A percentile compares a stretch with the other conserved stretches of the same genome.
Evolutionary conservation across 1,140 invertebrate genomes (phyloP).

Genomic region (Drosophila quadrilineata): DNA sequence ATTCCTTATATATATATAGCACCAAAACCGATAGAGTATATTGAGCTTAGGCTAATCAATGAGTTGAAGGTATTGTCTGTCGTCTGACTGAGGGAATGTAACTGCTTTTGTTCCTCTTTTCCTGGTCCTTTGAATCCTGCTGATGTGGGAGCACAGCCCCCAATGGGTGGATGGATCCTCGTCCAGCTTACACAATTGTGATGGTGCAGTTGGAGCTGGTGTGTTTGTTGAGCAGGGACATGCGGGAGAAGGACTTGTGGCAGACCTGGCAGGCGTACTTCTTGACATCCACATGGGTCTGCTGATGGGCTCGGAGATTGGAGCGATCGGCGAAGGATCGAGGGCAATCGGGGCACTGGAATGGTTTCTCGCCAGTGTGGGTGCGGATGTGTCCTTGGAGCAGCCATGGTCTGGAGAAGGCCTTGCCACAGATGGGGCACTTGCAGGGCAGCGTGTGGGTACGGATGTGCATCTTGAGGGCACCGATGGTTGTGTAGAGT

Average conservation of each 20-base stretch:
- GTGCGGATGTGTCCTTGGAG: constrained; percentile 97
- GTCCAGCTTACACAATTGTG: constrained; percentile 65
- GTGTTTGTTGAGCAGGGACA: constrained; percentile 97
- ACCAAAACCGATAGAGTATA: constrained; percentile 71
- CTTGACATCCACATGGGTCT: constrained; percentile 84
- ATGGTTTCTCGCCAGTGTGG: constrained; percentile 95
- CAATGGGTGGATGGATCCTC: neutral
- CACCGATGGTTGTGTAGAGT: constrained; percentile 83
- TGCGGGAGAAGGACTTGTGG: constrained; percentile 87
- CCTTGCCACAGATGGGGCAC: constrained; percentile 97
- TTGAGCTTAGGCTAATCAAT: constrained; percentile 43
- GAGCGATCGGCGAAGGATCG: constrained; percentile 98
- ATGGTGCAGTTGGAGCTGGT: constrained; percentile 80
- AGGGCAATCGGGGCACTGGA: constrained; percentile 96
- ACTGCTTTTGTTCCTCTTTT: constrained; percentile 9
- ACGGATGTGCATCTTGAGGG: constrained; percentile 87
- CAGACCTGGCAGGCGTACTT: constrained; percentile 83
- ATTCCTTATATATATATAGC: constrained; percentile 37
- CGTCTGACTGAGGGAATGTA: constrained; percentile 66
- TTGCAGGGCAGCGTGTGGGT: constrained; percentile 96
- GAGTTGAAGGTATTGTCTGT: constrained; percentile 43
- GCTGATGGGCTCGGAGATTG: constrained; percentile 87
- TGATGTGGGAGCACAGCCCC: neutral
- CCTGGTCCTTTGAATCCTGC: neutral
- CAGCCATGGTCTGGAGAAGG: constrained; percentile 97